These are phyloP conservation scores for Cotesia chilonis DNA, from an alignment of 1,140 invertebrate species.

Conservation along the genomic window DNA sequence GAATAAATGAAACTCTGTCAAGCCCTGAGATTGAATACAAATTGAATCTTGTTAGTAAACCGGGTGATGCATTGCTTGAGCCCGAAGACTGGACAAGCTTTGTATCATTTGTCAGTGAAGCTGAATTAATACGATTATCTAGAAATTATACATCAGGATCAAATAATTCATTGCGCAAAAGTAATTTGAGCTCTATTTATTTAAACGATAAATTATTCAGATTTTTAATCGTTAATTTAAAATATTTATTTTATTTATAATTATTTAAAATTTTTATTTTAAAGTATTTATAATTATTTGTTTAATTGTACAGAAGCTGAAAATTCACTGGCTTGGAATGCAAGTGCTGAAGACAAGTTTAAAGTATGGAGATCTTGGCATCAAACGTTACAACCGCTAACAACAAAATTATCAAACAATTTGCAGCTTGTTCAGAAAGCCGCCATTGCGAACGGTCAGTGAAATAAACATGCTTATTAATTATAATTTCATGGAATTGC, in stretches of 20 bases:
- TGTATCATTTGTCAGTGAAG: conserved; percentile 75
- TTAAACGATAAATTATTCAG: conserved; percentile 10
- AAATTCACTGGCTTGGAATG: conserved; percentile 42
- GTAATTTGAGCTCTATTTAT: conserved; percentile 35
- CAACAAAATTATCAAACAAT: conserved; percentile 63
- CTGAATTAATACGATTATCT: conserved; percentile 60
- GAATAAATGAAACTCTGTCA: conserved; percentile 24
- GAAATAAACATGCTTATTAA: neutral
- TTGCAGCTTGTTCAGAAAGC: conserved; percentile 68
- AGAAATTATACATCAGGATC: conserved; percentile 26
- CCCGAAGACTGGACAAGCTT: conserved; percentile 70
- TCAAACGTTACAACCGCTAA: conserved; percentile 42
- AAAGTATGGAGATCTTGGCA: conserved; percentile 52
- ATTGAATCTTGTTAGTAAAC: conserved; percentile 58
- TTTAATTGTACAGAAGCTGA: conserved; percentile 47
- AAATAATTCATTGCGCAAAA: conserved; percentile 42
- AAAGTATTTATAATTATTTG: neutral
- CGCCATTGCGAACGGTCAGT: conserved; percentile 68
- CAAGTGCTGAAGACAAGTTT: conserved; percentile 43
- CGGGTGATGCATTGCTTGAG: conserved; percentile 67
- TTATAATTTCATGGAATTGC: conserved; percentile 4
- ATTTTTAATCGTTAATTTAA: neutral
- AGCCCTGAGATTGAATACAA: conserved; percentile 43
- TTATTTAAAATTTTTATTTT: neutral
- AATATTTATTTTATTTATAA: neutral